These are phyloP conservation scores for Lindbergichthys nudifrons DNA, from an alignment of 2,797 vertebrate species.

Conservation along the genomic window DNA sequence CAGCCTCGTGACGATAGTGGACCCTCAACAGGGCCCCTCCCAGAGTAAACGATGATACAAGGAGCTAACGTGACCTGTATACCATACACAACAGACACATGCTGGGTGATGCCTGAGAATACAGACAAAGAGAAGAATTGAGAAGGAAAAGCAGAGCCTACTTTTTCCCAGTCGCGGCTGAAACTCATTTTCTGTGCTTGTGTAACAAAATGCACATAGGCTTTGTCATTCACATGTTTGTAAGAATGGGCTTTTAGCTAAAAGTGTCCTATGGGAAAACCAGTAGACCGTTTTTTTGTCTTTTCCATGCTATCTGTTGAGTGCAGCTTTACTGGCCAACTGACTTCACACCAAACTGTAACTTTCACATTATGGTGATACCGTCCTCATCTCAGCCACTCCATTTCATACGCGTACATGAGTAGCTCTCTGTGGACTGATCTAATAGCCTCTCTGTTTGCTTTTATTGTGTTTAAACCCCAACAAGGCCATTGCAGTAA, in stretches of 20 bases:
- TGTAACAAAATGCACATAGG: background rate
- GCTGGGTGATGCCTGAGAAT: slow-evolving; percentile 36
- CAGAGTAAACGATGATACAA: slow-evolving; percentile 61
- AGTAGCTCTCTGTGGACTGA: slow-evolving; percentile 68
- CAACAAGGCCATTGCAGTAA: slow-evolving; percentile 34
- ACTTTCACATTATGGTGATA: slow-evolving; percentile 80
- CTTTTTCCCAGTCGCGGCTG: background rate
- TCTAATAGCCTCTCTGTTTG: slow-evolving; percentile 67
- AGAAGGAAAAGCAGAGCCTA: background rate
- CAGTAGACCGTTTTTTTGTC: slow-evolving; percentile 38
- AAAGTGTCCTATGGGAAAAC: slow-evolving; percentile 13
- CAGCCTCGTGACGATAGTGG: slow-evolving; percentile 73
- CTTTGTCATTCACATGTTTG: slow-evolving; percentile 13
- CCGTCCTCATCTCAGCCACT: slow-evolving; percentile 69
- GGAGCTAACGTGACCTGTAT: slow-evolving; percentile 49
- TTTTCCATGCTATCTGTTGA: slow-evolving; percentile 54
- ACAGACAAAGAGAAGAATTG: slow-evolving; percentile 19
- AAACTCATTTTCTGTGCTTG: background rate
- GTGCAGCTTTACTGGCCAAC: slow-evolving; percentile 66
- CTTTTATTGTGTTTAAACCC: slow-evolving; percentile 58
- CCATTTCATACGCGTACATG: slow-evolving; percentile 69
- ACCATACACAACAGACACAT: slow-evolving; percentile 31
- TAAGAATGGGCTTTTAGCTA: slow-evolving; percentile 6
- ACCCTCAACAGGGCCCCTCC: slow-evolving; percentile 75
- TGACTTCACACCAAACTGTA: slow-evolving; percentile 82